phyloP scores from a whole-genome alignment of 1,140 invertebrate species.

The Dinothrombium tinctorium region DNA sequence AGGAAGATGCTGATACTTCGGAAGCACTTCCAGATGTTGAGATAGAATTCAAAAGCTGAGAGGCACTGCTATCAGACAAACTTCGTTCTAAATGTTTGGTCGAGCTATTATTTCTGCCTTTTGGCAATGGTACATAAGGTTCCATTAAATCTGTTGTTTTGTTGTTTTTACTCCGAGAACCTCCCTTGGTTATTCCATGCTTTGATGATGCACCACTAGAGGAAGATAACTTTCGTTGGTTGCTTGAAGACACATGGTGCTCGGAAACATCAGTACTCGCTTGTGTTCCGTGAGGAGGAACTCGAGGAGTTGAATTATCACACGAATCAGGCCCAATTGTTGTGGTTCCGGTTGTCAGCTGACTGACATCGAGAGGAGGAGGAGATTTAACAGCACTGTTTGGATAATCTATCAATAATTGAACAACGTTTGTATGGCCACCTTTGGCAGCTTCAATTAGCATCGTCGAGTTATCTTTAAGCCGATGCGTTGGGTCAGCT shows the following conservation, averaged over 20 bases:
- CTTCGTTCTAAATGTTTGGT: conserved; percentile 4
- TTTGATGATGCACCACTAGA: neutral
- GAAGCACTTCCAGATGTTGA: neutral
- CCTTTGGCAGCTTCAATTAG: conserved; percentile 94
- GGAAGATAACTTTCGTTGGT: neutral
- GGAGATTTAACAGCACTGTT: neutral
- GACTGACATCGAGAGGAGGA: neutral
- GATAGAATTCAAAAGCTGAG: neutral
- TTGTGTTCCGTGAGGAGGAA: conserved; percentile 10
- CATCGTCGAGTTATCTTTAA: conserved; percentile 82
- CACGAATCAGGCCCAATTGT: neutral
- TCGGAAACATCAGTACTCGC: neutral
- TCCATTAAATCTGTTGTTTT: conserved; percentile 2
- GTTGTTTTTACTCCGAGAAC: neutral
- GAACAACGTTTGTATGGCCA: conserved; percentile 75
- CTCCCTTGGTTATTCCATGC: neutral
- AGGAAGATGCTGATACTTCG: conserved; percentile 6
- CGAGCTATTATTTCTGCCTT: neutral
- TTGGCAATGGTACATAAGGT: conserved; percentile 4
- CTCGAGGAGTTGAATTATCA: conserved; percentile 7
- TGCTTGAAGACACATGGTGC: neutral
- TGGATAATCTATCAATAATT: conserved; percentile 41
- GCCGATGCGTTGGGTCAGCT: conserved; percentile 88
- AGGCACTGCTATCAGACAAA: conserved; percentile 5
- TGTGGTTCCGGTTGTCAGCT: neutral